phyloP scores from a whole-genome alignment of 2,888 invertebrate genomes.

The Oxycera nigricornis region DNA sequence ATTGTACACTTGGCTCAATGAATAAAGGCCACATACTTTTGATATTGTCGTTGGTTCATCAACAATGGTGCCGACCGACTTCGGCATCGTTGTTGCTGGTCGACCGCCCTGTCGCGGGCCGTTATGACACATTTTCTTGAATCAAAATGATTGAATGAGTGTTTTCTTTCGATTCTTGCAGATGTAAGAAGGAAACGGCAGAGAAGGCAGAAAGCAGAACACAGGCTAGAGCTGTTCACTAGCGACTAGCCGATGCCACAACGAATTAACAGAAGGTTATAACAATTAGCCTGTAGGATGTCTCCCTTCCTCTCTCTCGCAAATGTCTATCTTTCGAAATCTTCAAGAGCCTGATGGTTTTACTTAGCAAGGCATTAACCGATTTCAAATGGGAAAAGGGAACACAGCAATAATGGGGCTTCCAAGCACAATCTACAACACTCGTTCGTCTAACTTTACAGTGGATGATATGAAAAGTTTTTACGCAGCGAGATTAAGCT shows the following conservation, averaged over 20 bases:
- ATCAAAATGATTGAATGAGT: constrained; percentile 24
- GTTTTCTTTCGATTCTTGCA: neutral
- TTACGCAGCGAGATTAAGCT: no score
- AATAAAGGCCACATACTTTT: constrained; percentile 3
- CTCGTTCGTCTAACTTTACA: no score
- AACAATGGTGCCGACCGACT: neutral
- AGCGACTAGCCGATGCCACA: neutral
- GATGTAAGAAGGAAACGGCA: neutral
- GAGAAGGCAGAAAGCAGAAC: neutral
- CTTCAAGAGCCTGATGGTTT: neutral
- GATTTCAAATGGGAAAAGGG: constrained; percentile 4
- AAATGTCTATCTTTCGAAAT: constrained; percentile 16
- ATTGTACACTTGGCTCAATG: constrained; percentile 17
- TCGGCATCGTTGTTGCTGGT: neutral
- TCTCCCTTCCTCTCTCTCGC: constrained; percentile 3
- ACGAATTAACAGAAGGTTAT: constrained; percentile 2
- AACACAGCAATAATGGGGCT: neutral
- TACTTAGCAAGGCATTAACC: constrained; percentile 3
- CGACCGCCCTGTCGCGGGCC: neutral
- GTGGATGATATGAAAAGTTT: no score
- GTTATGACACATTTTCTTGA: constrained; percentile 31
- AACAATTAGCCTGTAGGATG: constrained; percentile 18
- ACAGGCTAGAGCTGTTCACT: neutral
- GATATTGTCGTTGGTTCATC: neutral
- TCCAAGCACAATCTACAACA: neutral